These are phyloP conservation scores for Tholera decimalis DNA, from an alignment of 2,888 invertebrate species.

Conservation along the genomic window DNA sequence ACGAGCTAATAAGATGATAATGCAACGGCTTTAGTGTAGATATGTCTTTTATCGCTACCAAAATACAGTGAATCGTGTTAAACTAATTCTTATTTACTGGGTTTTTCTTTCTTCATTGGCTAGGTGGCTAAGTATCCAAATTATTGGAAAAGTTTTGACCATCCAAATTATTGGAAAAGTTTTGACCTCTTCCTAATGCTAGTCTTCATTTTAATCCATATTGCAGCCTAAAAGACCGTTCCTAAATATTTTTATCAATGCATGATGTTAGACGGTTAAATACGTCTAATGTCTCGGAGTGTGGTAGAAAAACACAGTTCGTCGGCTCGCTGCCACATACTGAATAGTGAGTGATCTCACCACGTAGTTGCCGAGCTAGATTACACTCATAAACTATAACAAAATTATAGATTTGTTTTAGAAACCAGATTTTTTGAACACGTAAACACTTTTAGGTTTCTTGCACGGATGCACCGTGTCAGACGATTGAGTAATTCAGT, in stretches of 20 bases:
- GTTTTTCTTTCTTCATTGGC: too few relatives aligned
- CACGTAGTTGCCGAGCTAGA: conserved; percentile 33
- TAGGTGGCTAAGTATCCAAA: too few relatives aligned
- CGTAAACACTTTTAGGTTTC: conserved; percentile 1
- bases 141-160: too few relatives aligned
- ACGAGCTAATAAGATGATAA: too few relatives aligned
- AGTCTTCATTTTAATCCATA: neutral
- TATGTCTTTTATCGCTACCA: too few relatives aligned
- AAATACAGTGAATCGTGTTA: too few relatives aligned
- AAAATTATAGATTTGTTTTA: conserved; percentile 18
- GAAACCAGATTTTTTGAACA: conserved; percentile 11
- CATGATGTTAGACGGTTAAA: conserved; percentile 39
- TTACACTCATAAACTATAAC: conserved; percentile 50
- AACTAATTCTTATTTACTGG: too few relatives aligned
- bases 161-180: too few relatives aligned
- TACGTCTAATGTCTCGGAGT: conserved; percentile 58
- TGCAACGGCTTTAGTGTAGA: too few relatives aligned
- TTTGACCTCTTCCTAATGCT: too few relatives aligned
- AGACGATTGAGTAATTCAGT: too few relatives aligned
- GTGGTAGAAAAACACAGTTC: conserved; percentile 44
- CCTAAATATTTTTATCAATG: conserved; percentile 37
- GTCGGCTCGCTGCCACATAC: conserved; percentile 64
- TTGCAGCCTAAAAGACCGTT: neutral
- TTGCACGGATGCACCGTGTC: too few relatives aligned
- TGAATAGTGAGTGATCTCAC: conserved; percentile 60